phyloP scores from a whole-genome alignment of 2,797 vertebrate species.

The Buphagus erythrorhynchus region DNA sequence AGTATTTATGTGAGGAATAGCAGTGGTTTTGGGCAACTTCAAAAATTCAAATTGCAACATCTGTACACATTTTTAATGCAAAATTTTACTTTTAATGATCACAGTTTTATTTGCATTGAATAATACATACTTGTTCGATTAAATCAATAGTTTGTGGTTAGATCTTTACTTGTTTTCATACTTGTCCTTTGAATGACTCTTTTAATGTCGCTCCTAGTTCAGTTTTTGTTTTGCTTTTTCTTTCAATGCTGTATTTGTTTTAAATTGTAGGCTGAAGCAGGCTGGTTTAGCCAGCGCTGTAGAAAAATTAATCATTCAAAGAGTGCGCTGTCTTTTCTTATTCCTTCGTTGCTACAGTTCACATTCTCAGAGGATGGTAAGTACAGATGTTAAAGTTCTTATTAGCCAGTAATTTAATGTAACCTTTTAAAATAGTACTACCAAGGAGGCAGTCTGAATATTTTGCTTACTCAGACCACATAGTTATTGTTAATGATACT shows the following conservation, averaged over 20 bases:
- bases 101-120: not conserved
- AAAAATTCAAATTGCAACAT: not conserved
- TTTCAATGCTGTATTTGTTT: not conserved
- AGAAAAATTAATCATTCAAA: conserved; percentile 98
- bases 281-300: conserved; percentile 97
- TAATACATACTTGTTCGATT: not conserved
- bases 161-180: not conserved
- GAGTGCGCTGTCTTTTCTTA: conserved; percentile 90
- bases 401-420: not conserved
- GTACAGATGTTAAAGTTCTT: conserved; percentile 11
- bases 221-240: not conserved
- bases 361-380: conserved; percentile 97
- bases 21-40: not conserved
- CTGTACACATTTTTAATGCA: not conserved
- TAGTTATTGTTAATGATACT: not conserved
- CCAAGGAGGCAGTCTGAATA: not conserved
- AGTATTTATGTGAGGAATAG: not conserved
- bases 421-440: not conserved
- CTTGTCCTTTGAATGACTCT: not conserved
- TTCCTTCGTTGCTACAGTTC: conserved; percentile 95
- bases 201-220: fast-evolving
- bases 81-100: not conserved
- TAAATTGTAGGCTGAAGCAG: conserved; percentile 88
- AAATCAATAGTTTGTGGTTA: not conserved
- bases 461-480: not conserved